Base-by-base conservation (phyloP, 2,888 invertebrate genomes). In the Mythimna loreyi region DNA sequence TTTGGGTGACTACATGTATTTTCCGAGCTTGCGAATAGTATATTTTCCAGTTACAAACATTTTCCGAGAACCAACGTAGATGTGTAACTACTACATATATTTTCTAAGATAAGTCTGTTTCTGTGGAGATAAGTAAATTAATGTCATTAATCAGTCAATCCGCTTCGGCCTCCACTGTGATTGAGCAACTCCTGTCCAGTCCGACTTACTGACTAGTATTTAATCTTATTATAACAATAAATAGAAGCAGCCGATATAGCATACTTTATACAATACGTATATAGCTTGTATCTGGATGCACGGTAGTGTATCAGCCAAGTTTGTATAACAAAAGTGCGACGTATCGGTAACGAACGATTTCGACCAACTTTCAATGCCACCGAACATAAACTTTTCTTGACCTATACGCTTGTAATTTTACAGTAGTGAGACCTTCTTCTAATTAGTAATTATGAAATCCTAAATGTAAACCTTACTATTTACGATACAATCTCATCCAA, bases 151-250 rank as follows among this genome's bases (percentile, higher is more conserved):
- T 73, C 60, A 70, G n/a, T 77, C 72, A 56, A 52, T 52, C 61
- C 33, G 60, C 28, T 40, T 23, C 28, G 43, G 16, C 43, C 19
- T 53, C 23, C 23, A 16, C 3, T n/a, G 55, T 64, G 73, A 78
- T 78, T 64, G 55, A 78, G 30, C 55, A 43, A 59, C 45, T 55
- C 49, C 73, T 30, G 65, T 57, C 79, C 53, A 45, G 40, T 16
- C 30, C 36, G 25, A 59, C 73, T 63, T 43, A 71, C 40, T 6
- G 40, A n/a, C 36, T 40, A 25, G 30, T 59, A 73, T 78, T 74
- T 59, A 72, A 72, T 73, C 61, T 73, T 78, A 73, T 45, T 72
- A 47, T n/a, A 72, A 61, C 16, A 73, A 73, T 73, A 72, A 78
- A 72, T 78, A 56, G 21, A 50, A 72, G 11, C 50, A 60, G 11